A percentile compares a stretch with the other conserved stretches of the same genome.
These are phyloP conservation scores for Pecten maximus DNA, from an alignment of 2,888 invertebrate genomes.

Conservation along the genomic window DNA sequence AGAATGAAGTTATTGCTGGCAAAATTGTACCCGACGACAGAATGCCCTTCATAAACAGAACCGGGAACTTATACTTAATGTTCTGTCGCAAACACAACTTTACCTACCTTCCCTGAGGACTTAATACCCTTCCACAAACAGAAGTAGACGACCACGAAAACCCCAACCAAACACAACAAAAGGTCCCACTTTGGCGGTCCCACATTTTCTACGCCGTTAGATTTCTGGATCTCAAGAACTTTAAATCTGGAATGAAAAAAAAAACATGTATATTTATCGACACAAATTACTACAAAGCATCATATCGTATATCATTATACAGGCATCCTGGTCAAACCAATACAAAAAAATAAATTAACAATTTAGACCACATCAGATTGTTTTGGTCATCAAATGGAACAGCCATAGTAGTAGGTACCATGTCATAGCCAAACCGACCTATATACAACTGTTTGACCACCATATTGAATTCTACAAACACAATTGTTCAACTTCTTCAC, in stretches of 20 bases:
- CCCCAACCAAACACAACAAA: constrained; percentile 75
- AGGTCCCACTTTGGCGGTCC: constrained; percentile 80
- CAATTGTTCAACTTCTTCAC: too few species aligned
- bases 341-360: too few species aligned
- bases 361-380: too few species aligned
- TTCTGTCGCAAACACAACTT: neutral
- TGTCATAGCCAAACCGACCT: too few species aligned
- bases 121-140: constrained; percentile 82
- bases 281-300: too few species aligned
- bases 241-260: constrained; percentile 64
- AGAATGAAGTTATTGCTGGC: neutral
- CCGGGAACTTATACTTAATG: neutral
- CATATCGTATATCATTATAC: too few species aligned
- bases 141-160: constrained; percentile 81
- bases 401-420: too few species aligned
- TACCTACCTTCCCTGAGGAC: constrained; percentile 81
- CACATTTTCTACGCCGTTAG: constrained; percentile 76
- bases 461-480: too few species aligned
- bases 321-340: too few species aligned
- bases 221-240: constrained; percentile 76
- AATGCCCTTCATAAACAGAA: constrained; percentile 76
- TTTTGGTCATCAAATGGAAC: too few species aligned
- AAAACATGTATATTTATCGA: neutral
- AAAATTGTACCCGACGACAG: constrained; percentile 82
- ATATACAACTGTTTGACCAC: too few species aligned